Percentiles rank a stretch among this genome's conserved stretches.
Evolutionary conservation across 2,888 invertebrate genomes (phyloP).

Genomic region (Dione juno): DNA sequence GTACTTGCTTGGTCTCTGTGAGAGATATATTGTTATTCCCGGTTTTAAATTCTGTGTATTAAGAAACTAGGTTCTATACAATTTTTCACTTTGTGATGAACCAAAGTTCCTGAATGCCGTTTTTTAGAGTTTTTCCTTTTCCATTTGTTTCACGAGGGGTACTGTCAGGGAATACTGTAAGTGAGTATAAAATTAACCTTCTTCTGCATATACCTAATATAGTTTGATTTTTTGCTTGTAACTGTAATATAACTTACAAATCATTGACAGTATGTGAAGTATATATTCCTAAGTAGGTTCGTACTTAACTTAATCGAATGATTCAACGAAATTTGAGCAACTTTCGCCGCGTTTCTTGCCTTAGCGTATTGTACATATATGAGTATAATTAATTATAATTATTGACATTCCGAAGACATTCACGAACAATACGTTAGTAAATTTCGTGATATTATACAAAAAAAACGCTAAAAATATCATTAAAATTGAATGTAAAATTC

Average conservation of each 20-base stretch:
- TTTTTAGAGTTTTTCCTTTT: too few relatives aligned
- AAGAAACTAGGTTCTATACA: too few relatives aligned
- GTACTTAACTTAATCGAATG: constrained; percentile 35
- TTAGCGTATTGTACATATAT: constrained; percentile 24
- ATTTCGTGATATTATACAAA: neutral
- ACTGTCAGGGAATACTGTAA: too few relatives aligned
- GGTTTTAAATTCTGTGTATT: too few relatives aligned
- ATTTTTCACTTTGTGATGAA: too few relatives aligned
- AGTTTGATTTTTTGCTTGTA: constrained; percentile 12
- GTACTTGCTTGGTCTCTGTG: too few relatives aligned
- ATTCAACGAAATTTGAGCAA: constrained; percentile 40
- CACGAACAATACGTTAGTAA: constrained; percentile 5
- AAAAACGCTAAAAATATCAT: constrained; percentile 9
- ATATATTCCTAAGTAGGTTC: constrained; percentile 36
- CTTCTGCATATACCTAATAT: too few relatives aligned
- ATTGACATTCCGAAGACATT: constrained; percentile 13
- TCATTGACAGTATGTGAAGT: constrained; percentile 32
- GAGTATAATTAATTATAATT: constrained; percentile 18
- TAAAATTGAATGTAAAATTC: neutral
- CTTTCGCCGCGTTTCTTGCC: constrained; percentile 31
- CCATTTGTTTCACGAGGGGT: too few relatives aligned
- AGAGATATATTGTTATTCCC: too few relatives aligned
- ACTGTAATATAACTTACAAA: constrained; percentile 18
- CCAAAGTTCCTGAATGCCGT: too few relatives aligned
- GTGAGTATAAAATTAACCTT: too few relatives aligned